These are phyloP conservation scores for Sthenelais limicola DNA, from an alignment of 2,888 invertebrate species.

Conservation along the genomic window DNA sequence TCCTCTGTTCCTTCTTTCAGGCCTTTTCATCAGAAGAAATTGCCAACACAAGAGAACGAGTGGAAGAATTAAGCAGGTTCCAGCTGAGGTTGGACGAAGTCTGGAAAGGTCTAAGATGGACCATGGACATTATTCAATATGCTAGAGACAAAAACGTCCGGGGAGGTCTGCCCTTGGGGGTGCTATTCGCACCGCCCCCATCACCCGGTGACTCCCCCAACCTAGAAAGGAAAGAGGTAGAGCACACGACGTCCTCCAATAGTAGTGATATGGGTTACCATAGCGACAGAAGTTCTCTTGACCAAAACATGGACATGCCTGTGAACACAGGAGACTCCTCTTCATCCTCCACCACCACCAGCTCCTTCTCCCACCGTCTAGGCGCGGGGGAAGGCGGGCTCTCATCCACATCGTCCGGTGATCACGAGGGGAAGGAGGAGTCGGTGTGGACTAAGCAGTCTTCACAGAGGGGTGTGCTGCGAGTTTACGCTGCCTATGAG, in stretches of 20 bases:
- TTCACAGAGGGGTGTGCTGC: slow-evolving; percentile 73
- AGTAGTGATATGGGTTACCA: slow-evolving; percentile 52
- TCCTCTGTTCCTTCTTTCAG: slow-evolving; percentile 62
- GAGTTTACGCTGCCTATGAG: slow-evolving; percentile 97
- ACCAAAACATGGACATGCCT: slow-evolving; percentile 37
- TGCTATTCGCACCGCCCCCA: slow-evolving; percentile 54
- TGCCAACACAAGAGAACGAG: slow-evolving; percentile 86
- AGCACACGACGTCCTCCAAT: slow-evolving; percentile 35
- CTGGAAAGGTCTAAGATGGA: slow-evolving; percentile 96
- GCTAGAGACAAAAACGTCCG: slow-evolving; percentile 83
- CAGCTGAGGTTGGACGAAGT: slow-evolving; percentile 88
- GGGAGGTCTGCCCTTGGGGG: slow-evolving; percentile 70
- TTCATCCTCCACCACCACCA: no score
- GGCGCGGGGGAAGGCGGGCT: neutral
- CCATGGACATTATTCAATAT: slow-evolving; percentile 94
- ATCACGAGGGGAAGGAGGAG: slow-evolving; percentile 3
- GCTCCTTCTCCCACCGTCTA: neutral
- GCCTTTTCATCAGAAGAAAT: slow-evolving; percentile 94
- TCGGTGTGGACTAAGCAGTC: slow-evolving; percentile 40
- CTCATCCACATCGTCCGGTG: no score
- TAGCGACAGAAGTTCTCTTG: slow-evolving; percentile 49
- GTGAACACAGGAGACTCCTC: neutral
- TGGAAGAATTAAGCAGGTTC: slow-evolving; percentile 86
- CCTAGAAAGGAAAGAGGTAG: slow-evolving; percentile 44
- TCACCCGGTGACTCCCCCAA: slow-evolving; percentile 52